Evolutionary conservation across 2,888 invertebrate genomes (phyloP), one percentile per base, ranked within the genome.

Genomic region (Drosophila kuntzei): DNA sequence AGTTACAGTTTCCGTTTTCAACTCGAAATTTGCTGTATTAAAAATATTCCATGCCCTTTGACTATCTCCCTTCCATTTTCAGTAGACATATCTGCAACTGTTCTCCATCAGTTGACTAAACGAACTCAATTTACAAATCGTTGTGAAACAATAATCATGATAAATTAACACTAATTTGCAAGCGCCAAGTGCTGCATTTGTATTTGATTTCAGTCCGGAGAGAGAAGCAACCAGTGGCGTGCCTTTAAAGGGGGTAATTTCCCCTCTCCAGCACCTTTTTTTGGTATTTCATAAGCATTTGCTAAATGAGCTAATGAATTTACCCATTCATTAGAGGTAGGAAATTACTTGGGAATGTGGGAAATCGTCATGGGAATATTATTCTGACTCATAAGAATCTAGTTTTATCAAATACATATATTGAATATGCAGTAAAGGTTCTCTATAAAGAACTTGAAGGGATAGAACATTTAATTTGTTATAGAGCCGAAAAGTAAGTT

Each of bases 81-180:
- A 16, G 14, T 27, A 39, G 20, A n/a, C 8, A 18, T 20, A n/a
- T 11, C 54, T 43, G 14, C 32, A 16, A 20, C 49, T 22, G n/a
- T 41, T 32, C n/a, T 22, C 63, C 37, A 50, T 61, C 44, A 59
- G 46, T 66, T 61, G 60, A 62, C 77, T 67, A 67, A 76, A 47
- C 70, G 63, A 79, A 78, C 82, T 85, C 78, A 78, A 85, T 83
- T 80, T 76, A 73, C 73, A 66, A 64, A 71, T 71, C 76, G 71
- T 81, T 80, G 79, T 66, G 71, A 76, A 79, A 77, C 84, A 85
- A 81, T 87, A 85, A 87, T 85, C 87, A 85, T 85, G 85, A 85
- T 85, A 82, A 87, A 85, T 87, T 80, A 82, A 67, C 76, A 73
- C 74, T 79, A 87, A 85, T 85, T 85, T 85, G 78, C 78, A 70